phyloP scores from a whole-genome alignment of 2,113 vertebrate species.

The Oreochromis aureus region DNA sequence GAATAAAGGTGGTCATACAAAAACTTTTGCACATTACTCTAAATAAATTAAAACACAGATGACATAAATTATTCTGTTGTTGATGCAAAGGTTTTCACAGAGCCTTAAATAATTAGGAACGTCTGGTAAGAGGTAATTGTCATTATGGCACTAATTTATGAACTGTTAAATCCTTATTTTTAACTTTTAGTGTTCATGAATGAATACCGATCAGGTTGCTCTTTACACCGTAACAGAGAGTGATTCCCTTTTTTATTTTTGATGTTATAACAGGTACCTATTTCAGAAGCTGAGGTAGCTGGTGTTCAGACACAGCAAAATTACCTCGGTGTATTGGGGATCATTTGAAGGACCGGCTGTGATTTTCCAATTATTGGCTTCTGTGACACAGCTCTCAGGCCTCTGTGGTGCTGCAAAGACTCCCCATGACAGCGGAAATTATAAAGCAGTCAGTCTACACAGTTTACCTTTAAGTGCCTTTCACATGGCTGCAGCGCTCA shows the following conservation, averaged over 20 bases:
- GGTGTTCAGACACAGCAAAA: slow-evolving; percentile 46
- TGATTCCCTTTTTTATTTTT: neutral
- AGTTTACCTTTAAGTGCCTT: neutral
- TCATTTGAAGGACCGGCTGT: slow-evolving; percentile 51
- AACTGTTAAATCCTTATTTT: neutral
- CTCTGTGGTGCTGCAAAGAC: slow-evolving; percentile 13
- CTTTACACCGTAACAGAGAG: neutral
- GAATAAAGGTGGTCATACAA: neutral
- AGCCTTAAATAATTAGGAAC: neutral
- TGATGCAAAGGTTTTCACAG: neutral
- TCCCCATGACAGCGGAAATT: slow-evolving; percentile 40
- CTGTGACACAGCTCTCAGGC: slow-evolving; percentile 28
- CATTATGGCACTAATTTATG: neutral
- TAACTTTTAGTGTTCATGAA: neutral
- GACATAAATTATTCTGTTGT: neutral
- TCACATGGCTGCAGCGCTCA: neutral
- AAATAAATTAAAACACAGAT: neutral
- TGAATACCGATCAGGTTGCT: neutral
- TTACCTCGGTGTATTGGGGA: slow-evolving; percentile 49
- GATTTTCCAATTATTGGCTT: slow-evolving; percentile 65
- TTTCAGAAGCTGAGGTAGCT: slow-evolving; percentile 28
- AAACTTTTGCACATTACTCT: neutral
- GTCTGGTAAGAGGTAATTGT: neutral
- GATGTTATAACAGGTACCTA: slow-evolving; percentile 7
- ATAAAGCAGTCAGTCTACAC: neutral